Base-by-base conservation (phyloP, 2,113 vertebrate species). In the Naja naja region DNA sequence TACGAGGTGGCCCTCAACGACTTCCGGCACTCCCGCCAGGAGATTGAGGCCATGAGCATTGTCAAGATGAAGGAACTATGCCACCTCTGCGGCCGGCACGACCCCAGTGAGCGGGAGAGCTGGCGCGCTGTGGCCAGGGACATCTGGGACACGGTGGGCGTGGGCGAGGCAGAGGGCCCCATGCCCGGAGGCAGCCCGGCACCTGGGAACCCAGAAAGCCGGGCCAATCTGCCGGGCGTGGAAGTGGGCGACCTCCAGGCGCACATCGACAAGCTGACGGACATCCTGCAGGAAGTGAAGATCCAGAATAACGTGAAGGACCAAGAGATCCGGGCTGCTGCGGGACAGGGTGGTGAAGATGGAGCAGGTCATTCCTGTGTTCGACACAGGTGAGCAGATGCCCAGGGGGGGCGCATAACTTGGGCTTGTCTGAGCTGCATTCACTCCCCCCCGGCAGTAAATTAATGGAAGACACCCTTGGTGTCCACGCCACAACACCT, bases 301-400 rank as follows among this genome's bases (percentile, higher is more conserved):
- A 95, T 98, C 55, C 98, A 99, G 96, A 99, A 99, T 97, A 98
- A 98, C 97, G 98, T 97, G 98, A 99, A 99, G 97, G 98, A 99
- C n/a, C 98, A 98, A 1, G 98, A 99, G 97, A 98, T 99, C 96
- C 98, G 97, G 95, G 96, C 98, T n/a, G 39, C 98, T 99, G 93
- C 94, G 98, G 39, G 98, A 99, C 95, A 95, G 98, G 5, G 98
- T 99, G 98, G 97, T 98, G 20, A 98, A 98, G 97, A 99, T 99
- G 98, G 98, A 99, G 97, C 97, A 98, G 60, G 97, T 98, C 95
- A 98, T 99, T 85, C 98, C 98, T 0, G 96, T 97, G n/a, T 0
- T 94, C 96, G 7, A 30, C 97, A 92, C 96, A 97, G 97, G 98
- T 99, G 94, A 55, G 86, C n/a, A n/a, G n/a, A n/a, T 34, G 64